Evolutionary conservation across 1,140 invertebrate species (phyloP).

Genomic region (Teleogryllus occipitalis): DNA sequence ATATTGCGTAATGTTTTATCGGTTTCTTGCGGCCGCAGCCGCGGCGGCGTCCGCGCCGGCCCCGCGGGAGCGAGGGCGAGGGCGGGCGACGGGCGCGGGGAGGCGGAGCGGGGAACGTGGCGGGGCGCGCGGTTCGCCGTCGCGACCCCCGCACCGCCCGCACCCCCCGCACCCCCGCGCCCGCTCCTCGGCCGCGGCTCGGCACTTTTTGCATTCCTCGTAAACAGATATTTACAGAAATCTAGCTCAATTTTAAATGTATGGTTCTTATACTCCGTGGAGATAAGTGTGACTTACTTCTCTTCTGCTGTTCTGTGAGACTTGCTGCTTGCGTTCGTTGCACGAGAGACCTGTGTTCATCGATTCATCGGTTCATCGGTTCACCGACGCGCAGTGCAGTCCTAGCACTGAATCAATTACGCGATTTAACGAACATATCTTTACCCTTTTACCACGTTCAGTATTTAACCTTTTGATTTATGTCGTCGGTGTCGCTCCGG

Average conservation of each 20-base stretch:
- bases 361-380: no score
- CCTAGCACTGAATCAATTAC: background rate
- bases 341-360: no score
- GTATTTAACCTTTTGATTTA: background rate
- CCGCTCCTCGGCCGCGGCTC: no score
- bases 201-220: background rate
- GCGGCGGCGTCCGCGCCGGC: no score
- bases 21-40: constrained; percentile 8
- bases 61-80: no score
- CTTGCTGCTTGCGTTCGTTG: background rate
- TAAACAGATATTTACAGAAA: constrained; percentile 6
- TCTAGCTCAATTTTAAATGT: constrained; percentile 5
- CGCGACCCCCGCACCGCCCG: no score
- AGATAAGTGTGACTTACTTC: constrained; percentile 4
- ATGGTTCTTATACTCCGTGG: constrained; percentile 3
- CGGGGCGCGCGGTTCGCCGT: no score
- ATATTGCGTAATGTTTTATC: background rate
- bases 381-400: background rate
- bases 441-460: background rate
- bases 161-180: no score
- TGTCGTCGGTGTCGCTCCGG: background rate
- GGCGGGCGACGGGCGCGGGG: no score
- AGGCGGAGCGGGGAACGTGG: no score
- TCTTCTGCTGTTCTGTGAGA: background rate
- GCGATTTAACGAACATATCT: background rate